A percentile compares a stretch with the other conserved stretches of the same genome.
Conservation (phyloP, 2,797 vertebrate species). For the Acrocephalus scirpaceus region DNA sequence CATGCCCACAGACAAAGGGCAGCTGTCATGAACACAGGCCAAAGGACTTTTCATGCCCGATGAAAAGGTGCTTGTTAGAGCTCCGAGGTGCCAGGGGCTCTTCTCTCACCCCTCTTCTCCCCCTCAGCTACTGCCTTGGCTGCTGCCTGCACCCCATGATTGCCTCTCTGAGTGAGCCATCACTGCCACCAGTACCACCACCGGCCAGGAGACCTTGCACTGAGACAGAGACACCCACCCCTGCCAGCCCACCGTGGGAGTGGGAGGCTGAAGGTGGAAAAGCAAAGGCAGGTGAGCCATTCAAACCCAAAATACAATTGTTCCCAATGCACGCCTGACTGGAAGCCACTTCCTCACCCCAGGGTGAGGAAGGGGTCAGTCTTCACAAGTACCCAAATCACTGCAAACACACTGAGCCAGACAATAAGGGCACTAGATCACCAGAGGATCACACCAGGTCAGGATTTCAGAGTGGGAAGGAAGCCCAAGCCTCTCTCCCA, state of each 20-base stretch:
- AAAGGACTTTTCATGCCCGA: conserved; percentile 34
- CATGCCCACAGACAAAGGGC: conserved; percentile 62
- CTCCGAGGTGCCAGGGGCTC: conserved; percentile 44
- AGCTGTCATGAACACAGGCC: conserved; percentile 52
- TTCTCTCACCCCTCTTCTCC: not conserved
- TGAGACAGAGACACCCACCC: fast-evolving
- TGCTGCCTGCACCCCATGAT: not conserved
- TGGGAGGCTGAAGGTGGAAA: not conserved
- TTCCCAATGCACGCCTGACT: not conserved
- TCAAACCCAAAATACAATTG: not conserved
- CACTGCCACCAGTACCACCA: not conserved
- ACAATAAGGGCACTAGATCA: not conserved
- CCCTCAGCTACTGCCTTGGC: not conserved
- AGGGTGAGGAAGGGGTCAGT: not conserved
- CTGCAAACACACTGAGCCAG: not conserved
- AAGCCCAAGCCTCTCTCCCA: not conserved
- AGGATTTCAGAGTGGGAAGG: not conserved
- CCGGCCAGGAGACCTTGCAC: not conserved
- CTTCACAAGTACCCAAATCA: not conserved
- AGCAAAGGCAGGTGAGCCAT: not conserved
- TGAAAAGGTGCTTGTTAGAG: conserved; percentile 68
- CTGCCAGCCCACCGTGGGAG: not conserved
- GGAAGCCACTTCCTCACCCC: not conserved
- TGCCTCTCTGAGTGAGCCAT: not conserved
- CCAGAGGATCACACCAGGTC: not conserved